These are phyloP conservation scores for Spilarctia lutea DNA, from an alignment of 2,888 invertebrate species.

Conservation along the genomic window DNA sequence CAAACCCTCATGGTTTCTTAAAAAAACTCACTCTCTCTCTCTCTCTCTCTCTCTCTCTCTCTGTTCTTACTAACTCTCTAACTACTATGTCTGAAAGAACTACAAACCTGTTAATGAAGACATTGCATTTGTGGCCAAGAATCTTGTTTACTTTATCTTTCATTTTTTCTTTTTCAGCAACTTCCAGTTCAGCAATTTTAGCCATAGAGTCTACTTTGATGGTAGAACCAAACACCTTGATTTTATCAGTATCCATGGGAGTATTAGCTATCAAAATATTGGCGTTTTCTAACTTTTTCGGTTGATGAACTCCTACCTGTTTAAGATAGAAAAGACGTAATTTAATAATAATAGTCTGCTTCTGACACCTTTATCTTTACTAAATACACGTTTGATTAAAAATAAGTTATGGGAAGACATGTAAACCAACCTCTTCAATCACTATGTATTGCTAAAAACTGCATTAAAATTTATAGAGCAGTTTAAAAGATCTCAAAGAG, in stretches of 20 bases:
- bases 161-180: constrained; percentile 99
- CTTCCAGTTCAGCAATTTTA: constrained; percentile 98
- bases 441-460: too few relatives aligned
- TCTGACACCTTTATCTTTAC: too few relatives aligned
- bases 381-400: too few relatives aligned
- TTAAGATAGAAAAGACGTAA: too few relatives aligned
- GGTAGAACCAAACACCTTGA: constrained; percentile 99
- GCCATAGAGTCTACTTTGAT: constrained; percentile 97
- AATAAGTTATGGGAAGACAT: too few relatives aligned
- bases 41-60: too few relatives aligned
- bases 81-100: neutral
- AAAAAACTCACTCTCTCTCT: too few relatives aligned
- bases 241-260: constrained; percentile 99
- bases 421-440: too few relatives aligned
- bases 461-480: too few relatives aligned
- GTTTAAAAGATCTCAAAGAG: too few relatives aligned
- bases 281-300: constrained; percentile 97
- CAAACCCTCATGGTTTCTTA: neutral
- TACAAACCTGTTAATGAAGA: constrained; percentile 96
- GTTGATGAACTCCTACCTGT: constrained; percentile 97
- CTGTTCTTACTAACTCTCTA: neutral
- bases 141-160: constrained; percentile 99
- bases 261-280: constrained; percentile 99
- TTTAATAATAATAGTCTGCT: neutral
- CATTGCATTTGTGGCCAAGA: constrained; percentile 96